Evolutionary conservation across 2,113 vertebrate genomes (phyloP).

Genomic region (Peucedramus taeniatus): DNA sequence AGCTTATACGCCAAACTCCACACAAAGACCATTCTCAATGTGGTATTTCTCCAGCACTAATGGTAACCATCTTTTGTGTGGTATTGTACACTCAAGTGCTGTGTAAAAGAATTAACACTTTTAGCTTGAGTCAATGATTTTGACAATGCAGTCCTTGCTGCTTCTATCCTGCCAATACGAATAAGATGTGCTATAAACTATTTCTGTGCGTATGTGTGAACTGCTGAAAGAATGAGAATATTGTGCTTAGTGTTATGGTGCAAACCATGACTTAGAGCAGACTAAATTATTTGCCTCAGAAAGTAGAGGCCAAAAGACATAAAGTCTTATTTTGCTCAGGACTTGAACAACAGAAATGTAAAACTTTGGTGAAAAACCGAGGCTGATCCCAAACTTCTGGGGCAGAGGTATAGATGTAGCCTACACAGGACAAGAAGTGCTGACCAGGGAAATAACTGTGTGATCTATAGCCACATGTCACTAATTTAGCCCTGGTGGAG

Average conservation of each 20-base stretch:
- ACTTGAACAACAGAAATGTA: background rate
- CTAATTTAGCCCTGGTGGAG: background rate
- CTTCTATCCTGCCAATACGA: background rate
- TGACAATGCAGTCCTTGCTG: background rate
- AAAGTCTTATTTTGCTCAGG: background rate
- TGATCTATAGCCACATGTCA: background rate
- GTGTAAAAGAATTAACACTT: background rate
- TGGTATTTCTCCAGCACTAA: background rate
- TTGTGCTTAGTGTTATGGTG: background rate
- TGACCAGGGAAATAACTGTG: background rate
- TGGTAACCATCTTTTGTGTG: accelerated
- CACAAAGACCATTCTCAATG: background rate
- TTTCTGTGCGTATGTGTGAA: background rate
- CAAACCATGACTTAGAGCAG: background rate
- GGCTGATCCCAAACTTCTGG: background rate
- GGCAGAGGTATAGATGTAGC: background rate
- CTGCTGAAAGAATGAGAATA: background rate
- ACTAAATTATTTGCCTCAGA: background rate
- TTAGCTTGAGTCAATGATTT: background rate
- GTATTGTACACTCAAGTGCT: background rate
- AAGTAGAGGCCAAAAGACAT: background rate
- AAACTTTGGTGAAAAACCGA: background rate
- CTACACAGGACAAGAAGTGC: background rate
- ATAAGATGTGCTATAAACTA: background rate
- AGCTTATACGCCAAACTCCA: background rate